Evolutionary conservation across 2,888 invertebrate species (phyloP), one percentile per base, ranked within the genome.

Genomic region (Epinotia nisella): DNA sequence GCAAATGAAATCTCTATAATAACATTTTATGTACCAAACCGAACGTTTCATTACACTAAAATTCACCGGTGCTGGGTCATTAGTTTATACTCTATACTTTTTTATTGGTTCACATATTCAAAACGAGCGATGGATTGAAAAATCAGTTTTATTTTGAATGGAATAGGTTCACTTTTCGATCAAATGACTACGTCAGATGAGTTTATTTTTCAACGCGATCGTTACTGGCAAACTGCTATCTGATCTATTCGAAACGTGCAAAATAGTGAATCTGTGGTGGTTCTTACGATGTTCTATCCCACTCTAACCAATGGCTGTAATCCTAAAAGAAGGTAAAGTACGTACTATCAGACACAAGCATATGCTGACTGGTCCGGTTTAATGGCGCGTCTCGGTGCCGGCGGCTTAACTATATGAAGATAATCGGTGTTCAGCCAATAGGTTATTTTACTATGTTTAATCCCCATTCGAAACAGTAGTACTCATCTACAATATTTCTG

Each of bases 181-280:
- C 10, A 5, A 29, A 58, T 9, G 9, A 5, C n/a, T 9, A 2
- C n/a, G 15, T 58, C 15, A 9, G 21, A 29, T 58, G 13, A 19
- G 11, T 11, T 21, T 21, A 3, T 49, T 49, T 49, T 49, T 49
- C 4, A 56, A 56, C 24, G 13, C 13, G 21, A 21, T 56, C 21
- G 19, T 21, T 56, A 21, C 21, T 21, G 24, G 56, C 3, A 56
- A 56, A 56, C 13, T 56, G 56, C 21, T 58, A 35, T 58, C 58
- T 15, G 29, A 58, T 58, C 29, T 58, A 58, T 58, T 29, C n/a
- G n/a, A 35, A 58, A 58, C 35, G 58, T 29, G 35, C 24, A n/a
- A 35, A 58, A 58, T 15, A 29, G 29, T n/a, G 24, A 58, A 15
- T n/a, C 29, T 19, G 53, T 58, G 58, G n/a, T 9, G 3, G 21